Conservation (phyloP, 2,113 vertebrate species). For the Phrynosoma blainvillii region DNA sequence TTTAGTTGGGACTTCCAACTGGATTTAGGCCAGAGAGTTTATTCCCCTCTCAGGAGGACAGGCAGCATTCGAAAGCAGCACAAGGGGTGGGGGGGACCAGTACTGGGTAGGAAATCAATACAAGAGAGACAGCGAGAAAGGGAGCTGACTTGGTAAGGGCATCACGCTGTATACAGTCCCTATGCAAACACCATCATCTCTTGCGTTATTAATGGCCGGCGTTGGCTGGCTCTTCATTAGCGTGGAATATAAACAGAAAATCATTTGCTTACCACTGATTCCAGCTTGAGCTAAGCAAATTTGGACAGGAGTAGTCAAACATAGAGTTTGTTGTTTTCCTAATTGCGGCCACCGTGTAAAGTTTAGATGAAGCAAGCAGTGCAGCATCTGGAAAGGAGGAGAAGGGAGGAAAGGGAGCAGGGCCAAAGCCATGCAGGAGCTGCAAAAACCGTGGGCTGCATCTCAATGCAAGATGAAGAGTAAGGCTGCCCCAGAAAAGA, state of each 20-base stretch:
- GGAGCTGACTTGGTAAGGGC: not conserved
- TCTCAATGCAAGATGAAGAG: not conserved
- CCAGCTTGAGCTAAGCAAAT: conserved; percentile 66
- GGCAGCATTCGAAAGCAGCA: accelerated
- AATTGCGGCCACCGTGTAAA: conserved; percentile 45
- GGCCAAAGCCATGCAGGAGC: not conserved
- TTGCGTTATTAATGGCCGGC: conserved; percentile 38
- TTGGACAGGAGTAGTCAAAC: conserved; percentile 70
- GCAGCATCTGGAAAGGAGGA: not conserved
- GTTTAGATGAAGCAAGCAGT: conserved; percentile 27
- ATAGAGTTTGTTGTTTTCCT: conserved; percentile 63
- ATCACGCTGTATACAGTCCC: conserved; percentile 20
- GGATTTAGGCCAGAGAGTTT: not conserved
- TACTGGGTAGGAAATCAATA: no score
- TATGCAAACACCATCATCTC: conserved; percentile 60
- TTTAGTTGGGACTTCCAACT: no score
- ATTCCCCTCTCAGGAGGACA: not conserved
- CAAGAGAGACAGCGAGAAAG: no score
- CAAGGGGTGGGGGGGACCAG: accelerated
- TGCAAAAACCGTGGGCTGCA: not conserved
- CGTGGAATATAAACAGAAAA: conserved; percentile 64
- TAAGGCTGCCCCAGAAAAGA: not conserved
- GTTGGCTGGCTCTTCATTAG: conserved; percentile 68
- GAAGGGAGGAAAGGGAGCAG: not conserved
- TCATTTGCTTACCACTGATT: conserved; percentile 62